A percentile compares a stretch with the other conserved stretches of the same genome.
Conservation (phyloP, 2,888 invertebrate species). For the Aphidoletes aphidimyza region DNA sequence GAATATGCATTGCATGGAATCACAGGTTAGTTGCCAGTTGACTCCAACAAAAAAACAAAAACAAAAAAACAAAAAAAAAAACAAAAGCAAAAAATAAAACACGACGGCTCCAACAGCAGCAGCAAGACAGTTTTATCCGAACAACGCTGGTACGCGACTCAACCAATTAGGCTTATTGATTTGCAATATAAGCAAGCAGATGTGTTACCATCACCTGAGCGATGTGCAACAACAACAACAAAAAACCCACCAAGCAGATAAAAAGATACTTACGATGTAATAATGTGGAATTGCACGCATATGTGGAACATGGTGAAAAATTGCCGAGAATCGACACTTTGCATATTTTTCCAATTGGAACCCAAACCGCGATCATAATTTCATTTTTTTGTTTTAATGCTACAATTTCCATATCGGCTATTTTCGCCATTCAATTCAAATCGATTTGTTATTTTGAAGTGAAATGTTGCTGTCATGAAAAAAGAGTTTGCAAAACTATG, state of each 20-base stretch:
- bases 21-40: background rate
- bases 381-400: no score
- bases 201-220: slow-evolving; percentile 16
- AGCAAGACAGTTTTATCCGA: no score
- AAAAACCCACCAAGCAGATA: background rate
- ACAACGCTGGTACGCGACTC: background rate
- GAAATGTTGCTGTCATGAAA: no score
- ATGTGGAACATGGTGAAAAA: background rate
- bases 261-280: background rate
- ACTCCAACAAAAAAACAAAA: no score
- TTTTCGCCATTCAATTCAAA: no score
- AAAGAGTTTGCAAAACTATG: no score
- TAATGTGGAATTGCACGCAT: background rate
- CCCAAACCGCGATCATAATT: no score
- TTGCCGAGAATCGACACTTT: background rate
- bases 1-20: background rate
- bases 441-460: no score
- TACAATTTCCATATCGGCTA: no score
- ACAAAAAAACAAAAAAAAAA: no score
- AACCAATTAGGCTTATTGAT: slow-evolving; percentile 21
- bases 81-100: no score
- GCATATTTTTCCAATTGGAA: slow-evolving; percentile 43
- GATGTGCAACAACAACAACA: background rate
- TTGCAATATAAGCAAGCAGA: slow-evolving; percentile 35
- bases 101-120: no score